Percentiles rank a stretch among this genome's conserved stretches.
Evolutionary conservation across 2,888 invertebrate genomes (phyloP).

Genomic region (Stenodera caucasica): DNA sequence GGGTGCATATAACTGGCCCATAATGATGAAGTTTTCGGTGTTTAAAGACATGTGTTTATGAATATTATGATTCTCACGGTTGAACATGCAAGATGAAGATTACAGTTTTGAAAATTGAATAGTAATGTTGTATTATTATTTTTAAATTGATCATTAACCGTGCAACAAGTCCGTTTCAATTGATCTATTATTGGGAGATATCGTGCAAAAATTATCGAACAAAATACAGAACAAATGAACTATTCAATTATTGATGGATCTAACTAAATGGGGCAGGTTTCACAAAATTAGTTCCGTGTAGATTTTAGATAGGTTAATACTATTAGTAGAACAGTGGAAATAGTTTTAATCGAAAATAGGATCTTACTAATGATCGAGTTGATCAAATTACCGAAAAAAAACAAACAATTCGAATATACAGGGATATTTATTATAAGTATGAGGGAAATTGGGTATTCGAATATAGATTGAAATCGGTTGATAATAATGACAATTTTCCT

Average conservation of each 20-base stretch:
- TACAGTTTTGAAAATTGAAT: constrained; percentile 44
- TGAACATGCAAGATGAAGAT: constrained; percentile 46
- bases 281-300: constrained; percentile 23
- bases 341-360: constrained; percentile 26
- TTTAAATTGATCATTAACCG: constrained; percentile 10
- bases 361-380: constrained; percentile 33
- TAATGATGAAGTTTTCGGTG: no score
- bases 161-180: constrained; percentile 18
- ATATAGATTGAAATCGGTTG: constrained; percentile 26
- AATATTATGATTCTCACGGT: constrained; percentile 21
- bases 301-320: constrained; percentile 23
- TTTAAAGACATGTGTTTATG: constrained; percentile 17
- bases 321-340: constrained; percentile 23
- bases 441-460: constrained; percentile 30
- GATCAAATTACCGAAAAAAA: constrained; percentile 36
- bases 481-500: constrained; percentile 20
- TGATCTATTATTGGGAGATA: constrained; percentile 2
- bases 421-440: neutral
- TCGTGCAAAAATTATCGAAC: constrained; percentile 8
- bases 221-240: constrained; percentile 4
- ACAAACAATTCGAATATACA: constrained; percentile 16
- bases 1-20: no score
- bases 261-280: constrained; percentile 9
- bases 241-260: constrained; percentile 16
- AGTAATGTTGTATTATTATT: constrained; percentile 18